phyloP scores from a whole-genome alignment of 2,797 vertebrate species.

The Agapornis canus region DNA sequence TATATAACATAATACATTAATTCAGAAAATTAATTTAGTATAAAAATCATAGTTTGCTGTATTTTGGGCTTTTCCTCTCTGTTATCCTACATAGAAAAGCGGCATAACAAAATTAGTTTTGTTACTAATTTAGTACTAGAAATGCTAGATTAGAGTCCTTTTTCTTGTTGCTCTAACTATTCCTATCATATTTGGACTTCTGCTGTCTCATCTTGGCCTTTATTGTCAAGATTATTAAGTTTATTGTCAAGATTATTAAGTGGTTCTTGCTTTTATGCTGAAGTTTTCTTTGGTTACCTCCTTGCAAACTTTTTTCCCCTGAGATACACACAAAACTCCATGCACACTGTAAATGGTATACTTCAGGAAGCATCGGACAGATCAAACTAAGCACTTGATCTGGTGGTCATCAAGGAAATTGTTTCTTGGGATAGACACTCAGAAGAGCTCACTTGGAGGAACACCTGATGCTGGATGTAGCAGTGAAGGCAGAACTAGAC shows the following conservation, averaged over 20 bases:
- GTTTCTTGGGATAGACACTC: background rate
- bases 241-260: background rate
- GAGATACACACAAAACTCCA: background rate
- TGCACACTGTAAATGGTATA: background rate
- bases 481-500: background rate
- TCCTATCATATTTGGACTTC: background rate
- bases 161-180: background rate
- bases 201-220: background rate
- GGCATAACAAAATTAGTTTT: background rate
- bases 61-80: background rate
- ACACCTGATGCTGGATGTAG: background rate
- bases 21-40: background rate
- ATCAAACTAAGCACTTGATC: background rate
- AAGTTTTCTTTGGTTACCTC: background rate
- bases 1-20: background rate
- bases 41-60: background rate
- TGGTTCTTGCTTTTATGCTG: background rate
- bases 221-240: background rate
- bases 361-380: background rate
- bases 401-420: accelerated
- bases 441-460: accelerated
- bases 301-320: background rate
- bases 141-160: background rate
- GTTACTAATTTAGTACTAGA: background rate
- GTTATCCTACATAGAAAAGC: background rate